phyloP scores from a whole-genome alignment of 2,888 invertebrate genomes.

The Cerastis leucographa region DNA sequence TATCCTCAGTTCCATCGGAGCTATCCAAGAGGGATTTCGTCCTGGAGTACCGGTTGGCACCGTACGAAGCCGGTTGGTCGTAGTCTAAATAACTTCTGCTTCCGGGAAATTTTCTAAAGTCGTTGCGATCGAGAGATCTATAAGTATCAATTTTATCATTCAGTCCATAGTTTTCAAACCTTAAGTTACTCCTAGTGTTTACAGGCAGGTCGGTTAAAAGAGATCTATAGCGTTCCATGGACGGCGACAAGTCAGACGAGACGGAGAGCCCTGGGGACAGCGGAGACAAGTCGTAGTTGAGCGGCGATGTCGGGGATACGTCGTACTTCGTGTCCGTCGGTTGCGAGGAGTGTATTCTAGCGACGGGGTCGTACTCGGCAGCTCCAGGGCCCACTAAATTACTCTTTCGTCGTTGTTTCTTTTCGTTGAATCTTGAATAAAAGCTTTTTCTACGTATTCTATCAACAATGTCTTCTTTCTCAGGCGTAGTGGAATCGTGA shows the following conservation, averaged over 20 bases:
- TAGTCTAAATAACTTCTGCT: conserved; percentile 85
- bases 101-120: conserved; percentile 85
- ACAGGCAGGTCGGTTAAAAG: conserved; percentile 82
- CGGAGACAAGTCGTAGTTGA: conserved; percentile 84
- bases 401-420: conserved; percentile 93
- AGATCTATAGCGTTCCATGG: conserved; percentile 86
- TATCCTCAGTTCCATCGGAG: conserved; percentile 81
- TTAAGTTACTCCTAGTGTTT: conserved; percentile 79
- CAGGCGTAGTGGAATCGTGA: conserved; percentile 87
- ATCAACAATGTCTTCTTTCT: conserved; percentile 95
- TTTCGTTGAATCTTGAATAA: conserved; percentile 96
- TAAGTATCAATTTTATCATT: conserved; percentile 88
- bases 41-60: conserved; percentile 84
- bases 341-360: conserved; percentile 85
- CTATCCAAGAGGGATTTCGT: conserved; percentile 87
- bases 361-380: conserved; percentile 89
- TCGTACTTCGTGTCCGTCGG: conserved; percentile 81
- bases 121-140: conserved; percentile 87
- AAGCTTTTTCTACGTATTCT: conserved; percentile 97
- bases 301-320: conserved; percentile 83
- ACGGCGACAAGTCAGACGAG: conserved; percentile 84
- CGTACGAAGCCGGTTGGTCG: conserved; percentile 84
- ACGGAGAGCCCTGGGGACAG: conserved; percentile 85
- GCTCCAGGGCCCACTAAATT: conserved; percentile 92
- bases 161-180: conserved; percentile 83